Evolutionary conservation across 2,113 vertebrate genomes (phyloP), one percentile per base, ranked within the genome.

Genomic region (Microtus pennsylvanicus): DNA sequence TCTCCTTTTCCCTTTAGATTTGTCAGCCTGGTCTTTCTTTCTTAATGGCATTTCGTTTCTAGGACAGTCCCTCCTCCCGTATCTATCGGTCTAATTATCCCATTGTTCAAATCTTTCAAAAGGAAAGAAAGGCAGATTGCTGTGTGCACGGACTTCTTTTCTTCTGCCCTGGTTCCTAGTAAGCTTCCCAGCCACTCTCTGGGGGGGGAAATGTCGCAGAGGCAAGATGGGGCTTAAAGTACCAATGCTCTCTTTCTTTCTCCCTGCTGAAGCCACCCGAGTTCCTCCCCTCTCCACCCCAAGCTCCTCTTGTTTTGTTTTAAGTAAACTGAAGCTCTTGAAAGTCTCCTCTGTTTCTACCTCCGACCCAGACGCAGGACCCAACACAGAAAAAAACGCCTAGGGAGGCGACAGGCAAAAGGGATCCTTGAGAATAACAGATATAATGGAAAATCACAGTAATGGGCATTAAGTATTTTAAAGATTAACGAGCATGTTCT

Each of bases 151-250:
- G 94, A 81, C 55, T 33, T 93, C 63, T 85, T 89, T 96, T 91
- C 97, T 94, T 90, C 69, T 85, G 58, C 55, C 76, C 16, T 17
- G 35, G 83, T 92, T 96, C 92, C 90, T 47, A 69, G 95, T 45
- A 97, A 93, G 38, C 47, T 38, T 92, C 96, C 96, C 38, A 91
- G 92, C 94, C 98, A 94, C 87, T 92, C 35, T 19, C 3, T 0
- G 0, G 0, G 17, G 19, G 19, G 58, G 58, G n/a, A n/a, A n/a
- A n/a, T 96, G 96, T 95, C 70, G 67, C 97, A 67, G 90, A 30
- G 63, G 91, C 82, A 97, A 89, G 96, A 95, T 55, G 98, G 97
- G 92, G 96, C 97, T 94, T 97, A 97, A 98, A 98, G 98, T 97
- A 94, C 95, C 75, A 28, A 95, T 1, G 93, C 72, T 72, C 58